phyloP scores from a whole-genome alignment of 1,140 invertebrate species.

The Ceratina japonica region DNA sequence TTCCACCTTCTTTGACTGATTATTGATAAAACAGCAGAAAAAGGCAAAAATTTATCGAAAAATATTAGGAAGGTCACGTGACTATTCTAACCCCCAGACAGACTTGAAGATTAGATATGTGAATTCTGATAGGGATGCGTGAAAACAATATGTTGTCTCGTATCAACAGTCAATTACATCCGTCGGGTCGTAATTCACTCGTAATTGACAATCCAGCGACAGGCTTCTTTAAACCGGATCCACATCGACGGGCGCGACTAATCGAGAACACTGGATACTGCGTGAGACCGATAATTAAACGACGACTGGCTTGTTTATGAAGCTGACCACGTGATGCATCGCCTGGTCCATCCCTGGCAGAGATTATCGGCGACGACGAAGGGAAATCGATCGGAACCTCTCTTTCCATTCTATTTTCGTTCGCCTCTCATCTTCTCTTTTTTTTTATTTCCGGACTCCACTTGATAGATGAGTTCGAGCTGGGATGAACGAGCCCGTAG shows the following conservation, averaged over 20 bases:
- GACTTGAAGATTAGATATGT: no score
- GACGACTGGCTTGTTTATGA: slow-evolving; percentile 55
- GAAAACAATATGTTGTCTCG: background rate
- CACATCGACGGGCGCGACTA: slow-evolving; percentile 8
- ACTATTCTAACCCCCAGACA: no score
- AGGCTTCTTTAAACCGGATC: background rate
- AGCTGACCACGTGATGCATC: slow-evolving; percentile 50
- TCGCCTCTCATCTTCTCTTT: background rate
- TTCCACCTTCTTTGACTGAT: no score
- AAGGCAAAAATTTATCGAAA: no score
- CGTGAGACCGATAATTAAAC: slow-evolving; percentile 59
- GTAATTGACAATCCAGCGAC: background rate
- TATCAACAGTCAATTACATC: background rate
- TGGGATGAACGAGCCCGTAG: slow-evolving; percentile 2
- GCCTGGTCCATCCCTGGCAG: slow-evolving; percentile 27
- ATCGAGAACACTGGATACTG: slow-evolving; percentile 43
- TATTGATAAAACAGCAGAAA: no score
- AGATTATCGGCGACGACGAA: slow-evolving; percentile 50
- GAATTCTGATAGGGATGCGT: no score
- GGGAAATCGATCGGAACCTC: slow-evolving; percentile 41
- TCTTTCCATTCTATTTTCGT: background rate
- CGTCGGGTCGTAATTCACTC: background rate
- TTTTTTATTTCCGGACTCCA: slow-evolving; percentile 16
- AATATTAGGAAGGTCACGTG: no score
- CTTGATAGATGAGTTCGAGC: slow-evolving; percentile 53